Conservation (phyloP, 2,888 invertebrate species). For the Lasioglossum oenotherae region DNA sequence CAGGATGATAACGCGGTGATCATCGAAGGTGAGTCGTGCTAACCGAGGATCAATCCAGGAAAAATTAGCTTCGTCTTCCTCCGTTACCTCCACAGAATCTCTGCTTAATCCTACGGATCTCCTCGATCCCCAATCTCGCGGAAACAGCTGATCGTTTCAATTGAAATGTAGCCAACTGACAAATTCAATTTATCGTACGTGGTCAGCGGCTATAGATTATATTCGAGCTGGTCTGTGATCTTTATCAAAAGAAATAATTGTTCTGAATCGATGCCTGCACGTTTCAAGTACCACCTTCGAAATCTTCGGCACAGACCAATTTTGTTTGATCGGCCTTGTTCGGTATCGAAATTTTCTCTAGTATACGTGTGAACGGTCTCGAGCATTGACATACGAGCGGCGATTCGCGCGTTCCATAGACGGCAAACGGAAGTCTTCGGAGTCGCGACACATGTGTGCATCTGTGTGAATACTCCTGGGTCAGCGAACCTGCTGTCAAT, state of each 20-base stretch:
- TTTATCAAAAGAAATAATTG: neutral
- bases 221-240: neutral
- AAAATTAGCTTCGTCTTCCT: neutral
- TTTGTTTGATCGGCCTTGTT: neutral
- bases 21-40: constrained; percentile 74
- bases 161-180: neutral
- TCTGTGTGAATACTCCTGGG: constrained; percentile 58
- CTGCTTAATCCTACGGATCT: neutral
- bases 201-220: neutral
- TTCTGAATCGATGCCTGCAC: neutral
- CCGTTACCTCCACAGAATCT: neutral
- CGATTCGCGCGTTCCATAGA: constrained; percentile 57
- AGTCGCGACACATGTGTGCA: constrained; percentile 48
- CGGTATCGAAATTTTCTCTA: neutral
- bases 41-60: neutral
- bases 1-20: constrained; percentile 69
- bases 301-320: neutral
- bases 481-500: constrained; percentile 69
- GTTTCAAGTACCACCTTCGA: neutral
- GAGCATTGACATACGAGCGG: constrained; percentile 64
- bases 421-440: constrained; percentile 70
- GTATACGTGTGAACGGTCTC: constrained; percentile 54
- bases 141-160: neutral
- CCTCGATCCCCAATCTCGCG: neutral
- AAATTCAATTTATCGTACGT: neutral